A percentile compares a stretch with the other conserved stretches of the same genome.
Conservation (phyloP, 2,888 invertebrate genomes). For the Mechanitis mazaeus region DNA sequence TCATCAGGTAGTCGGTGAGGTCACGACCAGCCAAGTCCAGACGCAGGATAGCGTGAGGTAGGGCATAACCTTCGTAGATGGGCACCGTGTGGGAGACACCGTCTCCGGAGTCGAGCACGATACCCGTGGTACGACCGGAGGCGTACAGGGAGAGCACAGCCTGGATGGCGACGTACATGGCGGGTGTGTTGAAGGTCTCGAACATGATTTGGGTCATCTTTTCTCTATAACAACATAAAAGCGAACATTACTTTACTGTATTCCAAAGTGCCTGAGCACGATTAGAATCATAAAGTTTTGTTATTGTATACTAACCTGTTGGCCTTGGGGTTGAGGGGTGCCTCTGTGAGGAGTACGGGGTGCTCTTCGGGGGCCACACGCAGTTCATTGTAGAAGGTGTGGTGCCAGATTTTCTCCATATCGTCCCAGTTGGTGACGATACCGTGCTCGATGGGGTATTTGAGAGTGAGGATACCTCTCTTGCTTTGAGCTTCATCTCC, state of each 20-base stretch:
- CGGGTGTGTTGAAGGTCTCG: constrained; percentile 94
- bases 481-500: constrained; percentile 98
- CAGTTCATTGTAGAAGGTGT: constrained; percentile 98
- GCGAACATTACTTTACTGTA: constrained; percentile 6
- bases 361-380: constrained; percentile 94
- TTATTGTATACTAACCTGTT: constrained; percentile 70
- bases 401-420: constrained; percentile 99
- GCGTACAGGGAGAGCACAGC: constrained; percentile 95
- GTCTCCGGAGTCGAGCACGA: constrained; percentile 96
- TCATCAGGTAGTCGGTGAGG: constrained; percentile 95
- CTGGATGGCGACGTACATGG: constrained; percentile 96
- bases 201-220: constrained; percentile 97
- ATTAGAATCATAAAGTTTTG: constrained; percentile 5
- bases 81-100: constrained; percentile 97
- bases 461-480: constrained; percentile 95
- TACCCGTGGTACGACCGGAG: constrained; percentile 97
- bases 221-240: constrained; percentile 73
- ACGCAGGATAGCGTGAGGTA: constrained; percentile 95
- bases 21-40: constrained; percentile 95
- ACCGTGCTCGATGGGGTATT: constrained; percentile 97
- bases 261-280: too few species aligned
- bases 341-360: constrained; percentile 91
- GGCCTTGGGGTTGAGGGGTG: constrained; percentile 91
- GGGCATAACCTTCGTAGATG: constrained; percentile 95
- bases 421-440: constrained; percentile 99